Evolutionary conservation across 2,888 invertebrate genomes (phyloP).

Genomic region (Lepeophtheirus nordmannii): DNA sequence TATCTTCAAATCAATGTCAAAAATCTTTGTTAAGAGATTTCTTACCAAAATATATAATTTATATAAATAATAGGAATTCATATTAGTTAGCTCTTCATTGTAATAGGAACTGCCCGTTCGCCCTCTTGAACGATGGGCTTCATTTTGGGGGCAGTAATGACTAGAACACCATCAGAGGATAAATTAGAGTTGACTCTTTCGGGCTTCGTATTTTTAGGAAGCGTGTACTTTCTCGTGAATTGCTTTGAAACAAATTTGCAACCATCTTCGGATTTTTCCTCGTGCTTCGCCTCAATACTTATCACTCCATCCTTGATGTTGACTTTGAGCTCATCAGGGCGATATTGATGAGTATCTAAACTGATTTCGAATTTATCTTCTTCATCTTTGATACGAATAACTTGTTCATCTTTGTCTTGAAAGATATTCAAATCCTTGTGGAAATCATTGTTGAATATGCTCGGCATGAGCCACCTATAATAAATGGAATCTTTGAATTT

Average conservation of each 20-base stretch:
- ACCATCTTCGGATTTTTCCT: slow-evolving; percentile 24
- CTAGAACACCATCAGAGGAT: slow-evolving; percentile 23
- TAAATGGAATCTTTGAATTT: background rate
- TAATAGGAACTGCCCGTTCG: slow-evolving; percentile 2
- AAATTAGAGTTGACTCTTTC: slow-evolving; percentile 20
- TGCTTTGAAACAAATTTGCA: slow-evolving; percentile 17
- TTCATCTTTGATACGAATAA: slow-evolving; percentile 15
- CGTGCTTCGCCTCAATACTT: slow-evolving; percentile 22
- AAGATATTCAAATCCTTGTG: slow-evolving; percentile 19
- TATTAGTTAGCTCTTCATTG: background rate
- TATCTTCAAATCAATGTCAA: no score
- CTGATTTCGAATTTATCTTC: slow-evolving; percentile 18
- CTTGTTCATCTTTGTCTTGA: slow-evolving; percentile 20
- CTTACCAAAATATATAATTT: no score
- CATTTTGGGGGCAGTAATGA: slow-evolving; percentile 21
- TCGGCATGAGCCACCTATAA: slow-evolving; percentile 1
- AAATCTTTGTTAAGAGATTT: no score
- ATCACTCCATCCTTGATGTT: slow-evolving; percentile 10
- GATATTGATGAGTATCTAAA: slow-evolving; percentile 16
- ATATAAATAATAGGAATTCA: background rate
- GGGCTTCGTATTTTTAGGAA: slow-evolving; percentile 14
- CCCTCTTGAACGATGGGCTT: slow-evolving; percentile 8
- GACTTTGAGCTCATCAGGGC: slow-evolving; percentile 25
- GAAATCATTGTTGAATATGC: slow-evolving; percentile 11
- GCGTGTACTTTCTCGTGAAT: slow-evolving; percentile 20